Evolutionary conservation across 64 coral and sea anemone species (phyloP).

Genomic region (Stichodactyla mertensii): DNA sequence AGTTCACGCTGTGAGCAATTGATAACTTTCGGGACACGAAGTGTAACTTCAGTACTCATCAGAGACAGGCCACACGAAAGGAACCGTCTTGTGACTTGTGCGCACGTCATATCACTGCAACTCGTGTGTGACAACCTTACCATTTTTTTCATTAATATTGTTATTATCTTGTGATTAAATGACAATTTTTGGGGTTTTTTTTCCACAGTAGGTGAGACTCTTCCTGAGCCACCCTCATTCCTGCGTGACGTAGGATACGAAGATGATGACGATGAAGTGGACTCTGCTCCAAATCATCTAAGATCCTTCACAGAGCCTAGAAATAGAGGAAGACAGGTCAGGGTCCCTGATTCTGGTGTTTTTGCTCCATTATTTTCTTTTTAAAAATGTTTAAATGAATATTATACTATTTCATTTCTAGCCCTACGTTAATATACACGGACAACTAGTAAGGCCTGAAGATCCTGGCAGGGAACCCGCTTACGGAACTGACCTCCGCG

Average conservation of each 20-base stretch:
- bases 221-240: conserved; percentile 71
- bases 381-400: too few relatives aligned
- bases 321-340: conserved; percentile 34
- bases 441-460: conserved; percentile 64
- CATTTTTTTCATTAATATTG: too few relatives aligned
- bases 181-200: not conserved
- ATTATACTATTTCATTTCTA: not conserved
- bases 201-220: conserved; percentile 13
- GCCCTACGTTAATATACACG: conserved; percentile 83
- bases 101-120: too few relatives aligned
- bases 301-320: conserved; percentile 46
- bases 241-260: conserved; percentile 57
- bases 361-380: too few relatives aligned
- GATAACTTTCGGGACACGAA: too few relatives aligned
- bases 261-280: conserved; percentile 13
- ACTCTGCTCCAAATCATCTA: not conserved
- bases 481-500: conserved; percentile 46
- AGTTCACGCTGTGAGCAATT: too few relatives aligned
- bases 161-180: too few relatives aligned
- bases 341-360: not conserved
- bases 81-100: too few relatives aligned
- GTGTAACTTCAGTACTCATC: too few relatives aligned
- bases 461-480: conserved; percentile 42
- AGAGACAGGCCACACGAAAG: too few relatives aligned
- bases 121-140: too few relatives aligned